Percentiles rank a stretch among this genome's conserved stretches.
These are phyloP conservation scores for Palaemon carinicauda DNA, from an alignment of 1,140 invertebrate species.

Conservation along the genomic window DNA sequence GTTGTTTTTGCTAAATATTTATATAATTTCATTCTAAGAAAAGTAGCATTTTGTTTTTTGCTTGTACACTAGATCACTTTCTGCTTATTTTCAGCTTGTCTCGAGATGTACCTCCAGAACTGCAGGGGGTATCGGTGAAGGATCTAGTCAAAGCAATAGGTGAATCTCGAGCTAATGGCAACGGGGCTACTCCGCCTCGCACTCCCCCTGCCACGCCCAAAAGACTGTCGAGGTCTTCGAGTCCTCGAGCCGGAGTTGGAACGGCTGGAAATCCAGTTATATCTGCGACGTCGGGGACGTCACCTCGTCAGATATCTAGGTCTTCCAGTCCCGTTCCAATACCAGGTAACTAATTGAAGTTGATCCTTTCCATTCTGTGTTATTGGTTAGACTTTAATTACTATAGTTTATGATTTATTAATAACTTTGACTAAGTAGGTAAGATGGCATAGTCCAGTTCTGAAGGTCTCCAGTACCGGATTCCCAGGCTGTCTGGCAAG, in stretches of 20 bases:
- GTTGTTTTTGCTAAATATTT: no score
- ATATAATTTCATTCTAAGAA: no score
- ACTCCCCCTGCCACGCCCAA: slow-evolving; percentile 70
- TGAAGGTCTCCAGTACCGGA: no score
- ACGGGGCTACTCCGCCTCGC: slow-evolving; percentile 76
- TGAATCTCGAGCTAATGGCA: slow-evolving; percentile 79
- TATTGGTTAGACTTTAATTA: no score
- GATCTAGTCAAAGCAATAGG: slow-evolving; percentile 82
- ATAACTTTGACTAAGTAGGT: no score
- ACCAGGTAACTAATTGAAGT: slow-evolving; percentile 65
- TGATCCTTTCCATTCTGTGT: background rate
- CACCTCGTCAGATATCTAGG: slow-evolving; percentile 48
- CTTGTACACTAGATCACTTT: background rate
- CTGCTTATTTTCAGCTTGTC: slow-evolving; percentile 26
- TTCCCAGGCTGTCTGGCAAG: no score
- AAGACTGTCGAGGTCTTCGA: slow-evolving; percentile 63
- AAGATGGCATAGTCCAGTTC: no score
- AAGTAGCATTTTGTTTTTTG: no score
- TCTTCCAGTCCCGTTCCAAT: slow-evolving; percentile 70
- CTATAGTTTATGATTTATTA: no score
- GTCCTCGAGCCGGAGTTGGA: slow-evolving; percentile 31
- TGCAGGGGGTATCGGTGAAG: slow-evolving; percentile 79
- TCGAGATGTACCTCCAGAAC: slow-evolving; percentile 72
- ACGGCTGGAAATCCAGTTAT: slow-evolving; percentile 62
- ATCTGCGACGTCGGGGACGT: slow-evolving; percentile 25